phyloP scores from a whole-genome alignment of 2,888 invertebrate species.

The Malacosoma neustria region DNA sequence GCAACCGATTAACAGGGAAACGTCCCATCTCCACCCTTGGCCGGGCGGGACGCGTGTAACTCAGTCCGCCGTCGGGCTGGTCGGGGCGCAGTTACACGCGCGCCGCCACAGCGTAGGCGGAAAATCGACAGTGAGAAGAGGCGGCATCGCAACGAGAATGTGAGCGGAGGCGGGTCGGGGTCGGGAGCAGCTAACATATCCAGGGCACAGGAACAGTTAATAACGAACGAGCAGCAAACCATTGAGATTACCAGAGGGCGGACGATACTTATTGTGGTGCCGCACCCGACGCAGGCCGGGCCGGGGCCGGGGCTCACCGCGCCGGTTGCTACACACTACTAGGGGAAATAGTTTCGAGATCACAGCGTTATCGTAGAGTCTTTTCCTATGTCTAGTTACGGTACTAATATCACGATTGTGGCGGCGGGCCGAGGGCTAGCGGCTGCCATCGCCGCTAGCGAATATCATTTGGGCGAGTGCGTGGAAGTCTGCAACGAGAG shows the following conservation, averaged over 20 bases:
- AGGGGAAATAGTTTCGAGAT: slow-evolving; percentile 56
- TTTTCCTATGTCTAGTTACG: slow-evolving; percentile 55
- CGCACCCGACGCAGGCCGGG: slow-evolving; percentile 37
- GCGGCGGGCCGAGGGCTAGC: slow-evolving; percentile 61
- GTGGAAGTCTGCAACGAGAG: slow-evolving; percentile 83
- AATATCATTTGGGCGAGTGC: slow-evolving; percentile 84
- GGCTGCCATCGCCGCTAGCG: slow-evolving; percentile 74
- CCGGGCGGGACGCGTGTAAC: slow-evolving; percentile 28
- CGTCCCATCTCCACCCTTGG: slow-evolving; percentile 20
- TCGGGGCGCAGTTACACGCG: slow-evolving; percentile 30
- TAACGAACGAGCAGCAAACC: slow-evolving; percentile 75
- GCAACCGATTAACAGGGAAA: slow-evolving; percentile 40
- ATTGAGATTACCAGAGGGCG: slow-evolving; percentile 53
- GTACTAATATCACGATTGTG: slow-evolving; percentile 43
- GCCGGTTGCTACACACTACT: slow-evolving; percentile 44
- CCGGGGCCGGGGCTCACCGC: slow-evolving; percentile 28
- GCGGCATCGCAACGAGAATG: slow-evolving; percentile 38
- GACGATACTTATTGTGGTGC: slow-evolving; percentile 55
- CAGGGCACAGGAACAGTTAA: slow-evolving; percentile 53
- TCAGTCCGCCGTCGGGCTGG: slow-evolving; percentile 21
- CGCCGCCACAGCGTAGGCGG: slow-evolving; percentile 24
- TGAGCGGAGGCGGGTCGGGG: slow-evolving; percentile 22
- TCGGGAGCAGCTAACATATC: slow-evolving; percentile 46
- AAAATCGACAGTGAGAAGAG: slow-evolving; percentile 32
- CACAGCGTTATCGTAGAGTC: slow-evolving; percentile 59